Evolutionary conservation across 64 coral and sea anemone genomes (phyloP).

Genomic region (Pocillopora verrucosa): DNA sequence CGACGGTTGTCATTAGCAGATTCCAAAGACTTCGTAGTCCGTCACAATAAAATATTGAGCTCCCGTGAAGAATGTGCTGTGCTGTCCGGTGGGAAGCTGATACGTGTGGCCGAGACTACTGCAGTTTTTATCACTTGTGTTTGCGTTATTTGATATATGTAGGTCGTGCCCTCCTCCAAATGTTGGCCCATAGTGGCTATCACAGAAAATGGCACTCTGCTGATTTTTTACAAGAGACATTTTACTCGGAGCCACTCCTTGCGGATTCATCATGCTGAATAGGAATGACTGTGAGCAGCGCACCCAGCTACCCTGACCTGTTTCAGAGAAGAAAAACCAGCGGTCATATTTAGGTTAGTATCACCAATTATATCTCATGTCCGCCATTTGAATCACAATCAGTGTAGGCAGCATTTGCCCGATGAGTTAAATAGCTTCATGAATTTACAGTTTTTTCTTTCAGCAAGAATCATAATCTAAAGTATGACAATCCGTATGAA

Average conservation of each 20-base stretch:
- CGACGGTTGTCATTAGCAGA: not conserved
- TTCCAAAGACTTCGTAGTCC: not conserved
- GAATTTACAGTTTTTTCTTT: too few relatives aligned
- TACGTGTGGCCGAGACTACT: slow-evolving; percentile 31
- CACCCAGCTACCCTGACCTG: not conserved
- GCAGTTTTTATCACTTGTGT: not conserved
- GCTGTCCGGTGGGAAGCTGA: slow-evolving; percentile 1
- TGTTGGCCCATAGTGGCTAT: not conserved
- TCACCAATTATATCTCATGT: too few relatives aligned
- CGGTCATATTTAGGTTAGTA: too few relatives aligned
- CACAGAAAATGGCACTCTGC: not conserved
- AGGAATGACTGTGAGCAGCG: slow-evolving; percentile 15
- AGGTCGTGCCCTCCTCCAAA: slow-evolving; percentile 46
- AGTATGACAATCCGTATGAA: too few relatives aligned
- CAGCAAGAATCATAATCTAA: too few relatives aligned
- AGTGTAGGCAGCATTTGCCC: too few relatives aligned
- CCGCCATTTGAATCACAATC: too few relatives aligned
- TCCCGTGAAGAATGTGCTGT: not conserved
- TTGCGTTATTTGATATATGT: slow-evolving; percentile 9
- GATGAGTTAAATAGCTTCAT: too few relatives aligned
- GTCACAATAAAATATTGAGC: not conserved
- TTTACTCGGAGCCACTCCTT: slow-evolving; percentile 12
- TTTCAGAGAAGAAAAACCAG: not conserved
- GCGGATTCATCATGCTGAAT: slow-evolving; percentile 15
- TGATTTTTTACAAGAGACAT: not conserved